Evolutionary conservation across 2,888 invertebrate genomes (phyloP), one percentile per base, ranked within the genome.

Genomic region (Sympetrum striolatum): DNA sequence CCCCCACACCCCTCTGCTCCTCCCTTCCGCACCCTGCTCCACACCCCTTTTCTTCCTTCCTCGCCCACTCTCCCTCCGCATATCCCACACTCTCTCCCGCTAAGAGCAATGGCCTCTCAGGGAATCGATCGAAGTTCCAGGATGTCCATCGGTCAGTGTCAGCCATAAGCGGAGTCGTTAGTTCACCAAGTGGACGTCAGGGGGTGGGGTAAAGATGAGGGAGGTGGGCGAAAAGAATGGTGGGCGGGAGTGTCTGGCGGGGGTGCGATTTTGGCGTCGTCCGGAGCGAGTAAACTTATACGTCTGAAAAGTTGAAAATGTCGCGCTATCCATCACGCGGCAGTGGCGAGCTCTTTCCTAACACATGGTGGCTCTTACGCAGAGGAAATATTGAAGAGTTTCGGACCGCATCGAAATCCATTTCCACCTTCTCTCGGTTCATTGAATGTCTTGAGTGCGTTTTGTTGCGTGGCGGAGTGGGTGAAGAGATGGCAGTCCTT

Each of bases 71-170:
- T 0, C 58, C 82, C 44, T 35, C 82, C 82, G 15, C 48, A 14
- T 18, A 44, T 31, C n/a, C 82, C 22, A 12, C 35, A 31, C 31
- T 22, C 58, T 35, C 82, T 22, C 25, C 58, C 58, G 35, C 82
- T 60, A 86, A 60, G 86, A 86, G 86, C 86, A 86, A 86, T 39
- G 86, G 37, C 60, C 86, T 86, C 86, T 86, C 86, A 35, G 86
- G 86, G 86, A 86, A 86, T 86, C 86, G 86, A 86, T 86, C 86
- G 86, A 86, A 86, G 60, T 64, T 86, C 64, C 86, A 64, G 60
- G 86, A 86, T 86, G 86, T 58, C 86, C 86, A 86, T 86, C 86
- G 86, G 86, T 86, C 86, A 86, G 86, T 86, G 86, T 86, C 86
- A 86, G 86, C 86, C 86, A 86, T 86, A 86, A 86, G 86, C 86